Base-by-base conservation (phyloP, 2,888 invertebrate genomes). In the Drosophila bunnanda region DNA sequence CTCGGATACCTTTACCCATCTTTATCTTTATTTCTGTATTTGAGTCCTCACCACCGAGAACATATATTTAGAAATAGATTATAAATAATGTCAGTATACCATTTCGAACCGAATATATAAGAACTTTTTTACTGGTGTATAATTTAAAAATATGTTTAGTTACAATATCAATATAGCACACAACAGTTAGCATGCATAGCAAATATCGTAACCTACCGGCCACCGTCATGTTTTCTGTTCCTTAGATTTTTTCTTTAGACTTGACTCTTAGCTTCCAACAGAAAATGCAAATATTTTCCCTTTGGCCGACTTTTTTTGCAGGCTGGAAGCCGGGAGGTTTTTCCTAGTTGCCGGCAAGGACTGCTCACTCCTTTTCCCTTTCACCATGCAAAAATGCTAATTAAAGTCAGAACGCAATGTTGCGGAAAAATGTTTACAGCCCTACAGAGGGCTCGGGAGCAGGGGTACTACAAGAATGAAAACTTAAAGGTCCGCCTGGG, bases 381-480 rank as follows among this genome's bases (percentile, higher is more conserved):
- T 44, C 43, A 57, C 39, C 52, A 43, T 65, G 75, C 70, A 67
- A 75, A 77, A 78, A 77, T 77, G 77, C 77, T 78, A 78, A 77
- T 78, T 87, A 88, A 88, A 87, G 85, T 87, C 85, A 77, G 74
- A 77, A 79, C 76, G 87, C 88, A 88, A 88, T 87, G 87, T 83
- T 76, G 85, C 72, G 88, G 82, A 88, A 88, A 85, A 88, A 87
- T 88, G 85, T 79, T 88, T 77, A 59, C 81, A 77, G 68, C 79
- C 65, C 57, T 13, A 36, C 38, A 36, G 57, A 50, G 10, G 36
- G 39, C 41, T 28, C 36, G 32, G 34, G 46, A 15, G 41, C 34
- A 8, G 25, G 46, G 36, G 32, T 48, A 39, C 41, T 61, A 73
- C 61, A 69, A 53, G 55, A 56, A 75, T 41, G 38, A 15, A 69